Percentiles rank a stretch among this genome's conserved stretches.
These are phyloP conservation scores for Stichopus chloronotus DNA, from an alignment of 35 echinoderm and acorn worm species.

Conservation along the genomic window DNA sequence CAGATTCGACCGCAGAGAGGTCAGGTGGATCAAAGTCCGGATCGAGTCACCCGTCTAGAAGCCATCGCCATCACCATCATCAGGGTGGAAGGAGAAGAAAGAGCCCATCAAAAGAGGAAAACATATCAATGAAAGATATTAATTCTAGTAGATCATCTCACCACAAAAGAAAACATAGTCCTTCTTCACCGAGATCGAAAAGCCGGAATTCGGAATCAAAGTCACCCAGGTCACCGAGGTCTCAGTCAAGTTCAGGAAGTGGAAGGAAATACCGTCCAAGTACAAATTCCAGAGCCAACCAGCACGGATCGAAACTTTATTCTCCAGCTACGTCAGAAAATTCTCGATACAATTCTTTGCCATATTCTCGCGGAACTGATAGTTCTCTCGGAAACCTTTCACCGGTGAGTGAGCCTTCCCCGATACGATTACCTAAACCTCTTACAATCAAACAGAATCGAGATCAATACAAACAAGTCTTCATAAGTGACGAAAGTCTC, in stretches of 20 bases:
- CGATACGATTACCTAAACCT: conserved; percentile 70
- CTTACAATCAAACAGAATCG: conserved; percentile 75
- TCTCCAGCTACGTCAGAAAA: conserved; percentile 45
- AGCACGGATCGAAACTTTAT: conserved; percentile 37
- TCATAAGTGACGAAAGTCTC: conserved; percentile 86
- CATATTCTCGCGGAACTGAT: conserved; percentile 45
- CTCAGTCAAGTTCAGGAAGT: conserved; percentile 54
- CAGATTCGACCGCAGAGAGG: conserved; percentile 44
- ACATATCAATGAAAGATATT: conserved; percentile 55
- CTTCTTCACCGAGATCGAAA: conserved; percentile 46
- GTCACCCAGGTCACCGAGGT: conserved; percentile 61
- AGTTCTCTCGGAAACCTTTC: conserved; percentile 42
- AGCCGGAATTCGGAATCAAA: conserved; percentile 46
- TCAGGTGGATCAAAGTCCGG: conserved; percentile 43
- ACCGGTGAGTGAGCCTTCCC: conserved; percentile 67
- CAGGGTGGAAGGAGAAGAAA: conserved; percentile 32
- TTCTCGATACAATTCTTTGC: conserved; percentile 52
- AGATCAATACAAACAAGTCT: conserved; percentile 76
- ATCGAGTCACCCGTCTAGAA: conserved; percentile 7
- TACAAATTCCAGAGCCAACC: conserved; percentile 9
- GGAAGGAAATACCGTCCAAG: conserved; percentile 49
- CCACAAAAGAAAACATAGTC: conserved; percentile 37
- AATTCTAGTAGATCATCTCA: conserved; percentile 41
- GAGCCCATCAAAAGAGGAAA: conserved; percentile 37
- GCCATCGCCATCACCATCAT: conserved; percentile 41